These are phyloP conservation scores for Hoplias malabaricus DNA, from an alignment of 2,113 vertebrate genomes.

Conservation along the genomic window DNA sequence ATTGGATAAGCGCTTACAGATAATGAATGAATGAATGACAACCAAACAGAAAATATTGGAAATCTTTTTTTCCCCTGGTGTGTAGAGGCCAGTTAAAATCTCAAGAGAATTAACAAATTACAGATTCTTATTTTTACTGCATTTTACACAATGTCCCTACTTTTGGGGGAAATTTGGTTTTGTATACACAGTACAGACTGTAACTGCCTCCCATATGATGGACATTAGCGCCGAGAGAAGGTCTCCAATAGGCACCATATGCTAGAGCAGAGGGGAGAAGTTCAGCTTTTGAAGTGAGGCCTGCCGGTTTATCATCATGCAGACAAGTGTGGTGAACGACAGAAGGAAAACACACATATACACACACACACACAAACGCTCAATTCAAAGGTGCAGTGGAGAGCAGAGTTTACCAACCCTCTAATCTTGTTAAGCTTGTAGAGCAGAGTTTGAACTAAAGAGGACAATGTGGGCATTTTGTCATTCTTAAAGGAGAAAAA, in stretches of 20 bases:
- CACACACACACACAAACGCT: conserved; percentile 17
- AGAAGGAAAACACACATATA: conserved; percentile 3
- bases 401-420: conserved; percentile 26
- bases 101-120: background rate
- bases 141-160: conserved; percentile 10
- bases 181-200: background rate
- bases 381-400: conserved; percentile 10
- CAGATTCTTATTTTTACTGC: background rate
- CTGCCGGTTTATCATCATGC: conserved; percentile 17
- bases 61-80: too few relatives aligned
- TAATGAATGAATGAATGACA: too few relatives aligned
- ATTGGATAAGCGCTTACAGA: too few relatives aligned
- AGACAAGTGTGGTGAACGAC: background rate
- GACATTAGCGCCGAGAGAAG: conserved; percentile 15
- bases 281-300: conserved; percentile 15
- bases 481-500: conserved; percentile 41
- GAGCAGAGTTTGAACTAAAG: conserved; percentile 16
- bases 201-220: conserved; percentile 1
- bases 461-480: conserved; percentile 55
- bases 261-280: background rate
- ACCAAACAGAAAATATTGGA: too few relatives aligned
- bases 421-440: conserved; percentile 26
- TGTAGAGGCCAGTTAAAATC: too few relatives aligned
- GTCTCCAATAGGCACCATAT: conserved; percentile 31
- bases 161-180: background rate